Conservation (phyloP, 2,113 vertebrate genomes). For the Aldabrachelys gigantea region DNA sequence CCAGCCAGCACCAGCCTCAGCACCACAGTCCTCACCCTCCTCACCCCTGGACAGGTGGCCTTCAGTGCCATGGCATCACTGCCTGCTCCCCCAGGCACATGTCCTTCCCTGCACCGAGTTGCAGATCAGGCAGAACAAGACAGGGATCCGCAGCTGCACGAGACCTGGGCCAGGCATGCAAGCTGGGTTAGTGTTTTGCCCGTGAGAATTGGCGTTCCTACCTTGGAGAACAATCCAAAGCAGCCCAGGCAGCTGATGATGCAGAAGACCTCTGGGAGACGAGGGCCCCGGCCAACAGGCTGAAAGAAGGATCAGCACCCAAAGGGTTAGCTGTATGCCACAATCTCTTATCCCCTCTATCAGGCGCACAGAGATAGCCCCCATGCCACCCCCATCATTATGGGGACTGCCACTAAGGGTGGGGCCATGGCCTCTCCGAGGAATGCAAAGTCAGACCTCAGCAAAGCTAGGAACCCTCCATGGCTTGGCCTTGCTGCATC, state of each 20-base stretch:
- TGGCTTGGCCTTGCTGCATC: no score
- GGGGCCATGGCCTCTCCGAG: not conserved
- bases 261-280: slow-evolving; percentile 92
- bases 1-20: not conserved
- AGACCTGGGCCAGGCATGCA: rapidly evolving
- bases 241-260: slow-evolving; percentile 95
- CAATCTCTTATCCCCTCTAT: not conserved
- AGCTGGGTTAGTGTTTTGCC: no score
- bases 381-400: no score
- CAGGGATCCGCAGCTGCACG: rapidly evolving
- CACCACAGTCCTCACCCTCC: not conserved
- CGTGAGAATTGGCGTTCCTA: not conserved
- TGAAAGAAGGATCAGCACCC: slow-evolving; percentile 50
- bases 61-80: not conserved
- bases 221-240: slow-evolving; percentile 96
- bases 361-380: not conserved
- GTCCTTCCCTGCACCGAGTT: not conserved
- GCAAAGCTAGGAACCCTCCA: no score
- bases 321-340: not conserved
- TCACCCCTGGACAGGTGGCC: not conserved
- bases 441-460: not conserved
- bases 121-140: not conserved
- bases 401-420: not conserved
- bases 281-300: slow-evolving; percentile 88
- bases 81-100: not conserved